Evolutionary conservation across 2,888 invertebrate genomes (phyloP), one percentile per base, ranked within the genome.

Genomic region (Protophormia terraenovae): DNA sequence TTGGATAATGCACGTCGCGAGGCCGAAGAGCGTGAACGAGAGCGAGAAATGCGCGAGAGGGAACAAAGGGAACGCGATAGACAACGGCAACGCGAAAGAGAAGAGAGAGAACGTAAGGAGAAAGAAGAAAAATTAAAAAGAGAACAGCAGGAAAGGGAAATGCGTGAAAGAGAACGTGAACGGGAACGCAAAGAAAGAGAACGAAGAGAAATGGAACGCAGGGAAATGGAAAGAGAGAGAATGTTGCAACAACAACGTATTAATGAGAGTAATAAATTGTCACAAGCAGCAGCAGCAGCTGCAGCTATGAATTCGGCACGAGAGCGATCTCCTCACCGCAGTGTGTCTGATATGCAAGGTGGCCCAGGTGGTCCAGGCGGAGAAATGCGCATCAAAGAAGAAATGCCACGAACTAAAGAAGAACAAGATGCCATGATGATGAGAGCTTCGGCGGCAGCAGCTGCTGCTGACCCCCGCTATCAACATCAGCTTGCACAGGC

Each of bases 291-390:
- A 84, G 90, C 92, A 53, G 90, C 93, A 60, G 90, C 93, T 35
- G 90, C 93, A 50, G 90, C 92, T 3, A 88, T 88, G 32, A 89
- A 89, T 81, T 87, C 89, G 0, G 89, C 93, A 19, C 86, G 95
- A 4, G 96, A 96, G 86, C 94, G 97, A 69, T 97, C 97, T 6
- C 97, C 97, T 4, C 93, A 97, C 73, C 94, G 97, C 32, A 96
- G 96, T 90, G 96, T 96, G 7, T 91, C 92, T 80, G 93, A 91
- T 35, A 86, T 89, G 53, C 88, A 92, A 73, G 88, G 87, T 24
- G 94, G 94, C 38, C 88, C 88, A 71, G 87, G 83, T 10, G 87
- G 88, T 19, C 88, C 84, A 45, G 83, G 75, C 22, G 86, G 85
- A 47, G 91, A 91, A 24, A 90, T 92, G 73, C 90, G 92, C 87